Base-by-base conservation (phyloP, 2,797 vertebrate genomes). In the Notolepis coatsorum region DNA sequence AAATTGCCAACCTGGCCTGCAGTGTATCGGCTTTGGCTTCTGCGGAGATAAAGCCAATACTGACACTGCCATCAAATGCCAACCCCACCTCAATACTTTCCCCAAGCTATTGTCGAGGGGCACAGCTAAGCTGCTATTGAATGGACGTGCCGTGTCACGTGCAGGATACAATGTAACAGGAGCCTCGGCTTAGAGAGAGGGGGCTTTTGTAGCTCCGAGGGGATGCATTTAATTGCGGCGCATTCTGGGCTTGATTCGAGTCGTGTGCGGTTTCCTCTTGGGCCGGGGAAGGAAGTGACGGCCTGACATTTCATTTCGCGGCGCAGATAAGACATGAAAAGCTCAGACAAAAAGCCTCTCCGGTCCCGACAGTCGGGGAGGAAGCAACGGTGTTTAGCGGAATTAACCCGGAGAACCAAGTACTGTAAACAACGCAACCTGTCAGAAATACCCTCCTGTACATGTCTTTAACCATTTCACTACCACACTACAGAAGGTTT, bases 181-280 rank as follows among this genome's bases (percentile, higher is more conserved):
- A 84, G 67, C 78, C 53, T 64, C 49, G 47, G 66, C 59, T 84
- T 59, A 80, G 46, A 78, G 35, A 27, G 31, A 41, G 38, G 38
- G 39, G 48, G 65, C 64, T 75, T 87, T 82, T 75, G 75, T 59
- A 51, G 48, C 77, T 65, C 58, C n/a, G n/a, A 57, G 49, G 79
- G 82, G 77, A 72, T 38, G 24, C 59, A 71, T 87, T 86, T 80
- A 81, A 85, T 84, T 81, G 83, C 37, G 50, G 57, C 5, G 3
- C 73, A 73, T 80, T 74, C 60, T 10, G 60, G 54, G 23, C 70
- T n/a, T 53, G 73, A 60, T 78, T 74, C 52, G 64, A 71, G 59
- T 62, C 62, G 45, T 65, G 53, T 45, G 61, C 8, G 0, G 58
- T 21, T 77, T 76, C 49, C 15, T 5, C 15, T 79, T 76, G 62